Evolutionary conservation across 64 coral and sea anemone species (phyloP).

Genomic region (Pocillopora verrucosa): DNA sequence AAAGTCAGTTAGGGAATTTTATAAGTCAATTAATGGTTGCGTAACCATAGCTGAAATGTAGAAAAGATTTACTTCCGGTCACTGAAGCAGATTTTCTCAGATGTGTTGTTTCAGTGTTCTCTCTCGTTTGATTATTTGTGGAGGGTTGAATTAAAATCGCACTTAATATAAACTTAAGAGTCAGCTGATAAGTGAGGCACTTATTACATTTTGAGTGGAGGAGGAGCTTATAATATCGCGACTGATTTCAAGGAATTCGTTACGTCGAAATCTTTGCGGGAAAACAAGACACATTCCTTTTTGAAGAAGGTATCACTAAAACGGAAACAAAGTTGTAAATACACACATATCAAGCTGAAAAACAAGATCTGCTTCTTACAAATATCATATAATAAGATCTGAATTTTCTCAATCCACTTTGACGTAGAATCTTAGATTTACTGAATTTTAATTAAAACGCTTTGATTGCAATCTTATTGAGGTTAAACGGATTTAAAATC

Average conservation of each 20-base stretch:
- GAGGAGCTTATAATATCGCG: background rate
- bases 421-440: background rate
- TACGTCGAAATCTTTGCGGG: background rate
- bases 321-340: background rate
- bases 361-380: too few species aligned
- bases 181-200: background rate
- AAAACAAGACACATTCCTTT: background rate
- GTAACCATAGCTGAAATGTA: too few species aligned
- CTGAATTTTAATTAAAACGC: background rate
- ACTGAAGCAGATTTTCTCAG: background rate
- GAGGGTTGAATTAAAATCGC: background rate
- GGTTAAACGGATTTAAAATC: conserved; percentile 14
- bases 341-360: background rate
- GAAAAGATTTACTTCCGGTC: too few species aligned
- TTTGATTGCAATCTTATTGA: background rate
- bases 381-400: background rate
- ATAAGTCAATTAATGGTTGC: too few species aligned
- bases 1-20: too few species aligned
- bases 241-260: background rate
- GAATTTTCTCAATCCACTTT: background rate
- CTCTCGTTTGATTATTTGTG: background rate
- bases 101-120: background rate
- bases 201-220: background rate
- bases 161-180: background rate
- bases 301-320: background rate